phyloP scores from a whole-genome alignment of 2,888 invertebrate genomes.

The Parascotia fuliginaria region DNA sequence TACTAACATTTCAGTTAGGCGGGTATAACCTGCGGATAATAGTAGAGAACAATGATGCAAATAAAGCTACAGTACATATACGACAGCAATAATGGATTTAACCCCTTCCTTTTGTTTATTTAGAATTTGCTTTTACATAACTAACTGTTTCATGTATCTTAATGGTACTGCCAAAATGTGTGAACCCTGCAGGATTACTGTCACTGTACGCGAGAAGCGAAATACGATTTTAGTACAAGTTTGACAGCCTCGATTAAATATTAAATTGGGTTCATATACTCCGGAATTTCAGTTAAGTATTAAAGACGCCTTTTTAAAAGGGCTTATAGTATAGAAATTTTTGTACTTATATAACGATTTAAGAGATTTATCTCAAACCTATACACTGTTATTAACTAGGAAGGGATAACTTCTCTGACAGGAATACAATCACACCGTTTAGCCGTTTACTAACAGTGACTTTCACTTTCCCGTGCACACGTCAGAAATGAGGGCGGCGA shows the following conservation, averaged over 20 bases:
- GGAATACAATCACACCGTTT: constrained; percentile 42
- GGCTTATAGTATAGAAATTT: too few relatives aligned
- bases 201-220: constrained; percentile 1
- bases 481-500: constrained; percentile 51
- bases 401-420: constrained; percentile 28
- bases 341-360: too few relatives aligned
- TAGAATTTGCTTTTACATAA: constrained; percentile 12
- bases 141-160: constrained; percentile 11
- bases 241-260: constrained; percentile 1
- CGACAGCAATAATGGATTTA: constrained; percentile 15
- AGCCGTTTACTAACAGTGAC: constrained; percentile 50
- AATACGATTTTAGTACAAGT: constrained; percentile 1
- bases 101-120: constrained; percentile 11
- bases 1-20: constrained; percentile 20
- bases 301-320: too few relatives aligned
- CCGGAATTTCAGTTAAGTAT: background rate
- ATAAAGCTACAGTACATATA: constrained; percentile 22
- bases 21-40: constrained; percentile 12
- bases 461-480: constrained; percentile 53
- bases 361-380: constrained; percentile 10
- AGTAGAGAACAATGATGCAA: constrained; percentile 30
- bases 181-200: constrained; percentile 4
- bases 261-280: background rate
- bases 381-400: constrained; percentile 4
- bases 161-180: constrained; percentile 5